Evolutionary conservation across 2,888 invertebrate species (phyloP), one percentile per base, ranked within the genome.

Genomic region (Junonia oenone): DNA sequence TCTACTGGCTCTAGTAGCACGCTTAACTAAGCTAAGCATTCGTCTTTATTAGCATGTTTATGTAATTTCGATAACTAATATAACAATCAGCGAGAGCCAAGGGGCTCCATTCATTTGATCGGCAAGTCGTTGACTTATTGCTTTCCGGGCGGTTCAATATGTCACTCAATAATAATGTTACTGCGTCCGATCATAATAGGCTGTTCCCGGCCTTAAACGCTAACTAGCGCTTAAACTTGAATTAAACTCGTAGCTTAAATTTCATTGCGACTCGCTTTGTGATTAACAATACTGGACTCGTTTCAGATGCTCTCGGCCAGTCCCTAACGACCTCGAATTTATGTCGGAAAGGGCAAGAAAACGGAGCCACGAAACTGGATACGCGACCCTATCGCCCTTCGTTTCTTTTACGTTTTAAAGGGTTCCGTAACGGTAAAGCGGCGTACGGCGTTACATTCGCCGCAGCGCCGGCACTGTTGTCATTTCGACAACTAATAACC

Each of bases 401-500:
- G 78, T 69, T 51, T 55, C 65, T 76, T 78, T 79, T 61, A 63
- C 56, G 58, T 63, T 61, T 66, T 58, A 59, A 59, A 64, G 79
- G 77, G 72, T 72, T 76, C 73, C 67, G 73, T 87, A 90, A 89
- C 89, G 86, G 89, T 79, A 79, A 61, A 61, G 65, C 69, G 68
- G 73, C 75, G 76, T 77, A 65, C 69, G 68, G 73, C 74, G 76
- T 79, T 75, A 76, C 72, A 72, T 73, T 72, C 72, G 75, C 61
- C 65, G 63, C 67, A 63, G 68, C 69, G 65, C 70, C 65, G 58
- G 46, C 61, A 59, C 56, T 67, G 69, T 68, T 76, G 78, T 84
- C 82, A 81, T 83, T 82, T 85, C 76, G 80, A 71, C 81, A 75
- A 79, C 83, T 83, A 83, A 85, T 86, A 83, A 80, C 77, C 75